A percentile compares a stretch with the other conserved stretches of the same genome.
Evolutionary conservation across 2,888 invertebrate genomes (phyloP).

Genomic region (Campoplex capitator): DNA sequence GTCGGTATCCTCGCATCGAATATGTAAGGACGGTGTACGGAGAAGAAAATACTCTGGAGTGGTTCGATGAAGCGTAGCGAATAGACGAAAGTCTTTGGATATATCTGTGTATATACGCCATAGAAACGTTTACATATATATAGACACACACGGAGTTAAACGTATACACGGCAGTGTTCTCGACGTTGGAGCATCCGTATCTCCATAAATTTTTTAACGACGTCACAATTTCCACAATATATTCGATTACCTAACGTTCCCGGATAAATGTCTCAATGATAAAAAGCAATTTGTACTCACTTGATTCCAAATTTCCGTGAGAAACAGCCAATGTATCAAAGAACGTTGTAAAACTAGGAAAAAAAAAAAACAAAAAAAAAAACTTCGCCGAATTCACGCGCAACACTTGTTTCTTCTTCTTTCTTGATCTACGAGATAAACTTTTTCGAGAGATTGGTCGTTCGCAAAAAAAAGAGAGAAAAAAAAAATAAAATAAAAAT

Average conservation of each 20-base stretch:
- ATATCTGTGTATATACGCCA: neutral
- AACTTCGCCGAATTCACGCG: neutral
- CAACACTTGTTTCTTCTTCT: slow-evolving; percentile 16
- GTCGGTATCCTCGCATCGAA: neutral
- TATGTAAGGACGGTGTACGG: neutral
- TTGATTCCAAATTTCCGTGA: slow-evolving; percentile 1
- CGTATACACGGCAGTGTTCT: slow-evolving; percentile 2
- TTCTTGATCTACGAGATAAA: neutral
- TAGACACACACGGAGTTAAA: neutral
- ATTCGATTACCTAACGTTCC: slow-evolving; percentile 1
- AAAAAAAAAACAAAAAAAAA: neutral
- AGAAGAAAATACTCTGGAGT: slow-evolving; percentile 24
- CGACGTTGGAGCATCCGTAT: neutral
- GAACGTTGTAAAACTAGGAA: neutral
- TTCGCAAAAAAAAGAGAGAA: neutral
- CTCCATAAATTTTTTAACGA: neutral
- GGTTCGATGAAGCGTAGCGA: slow-evolving; percentile 33
- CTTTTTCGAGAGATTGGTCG: neutral
- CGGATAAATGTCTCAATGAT: neutral
- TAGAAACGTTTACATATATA: neutral
- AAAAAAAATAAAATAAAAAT: too few species aligned
- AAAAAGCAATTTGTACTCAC: slow-evolving; percentile 22
- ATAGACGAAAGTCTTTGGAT: neutral
- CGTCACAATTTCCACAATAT: neutral
- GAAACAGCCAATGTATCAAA: neutral